Conservation (phyloP, 2,113 vertebrate species). For the Benitochromis conjunctus region DNA sequence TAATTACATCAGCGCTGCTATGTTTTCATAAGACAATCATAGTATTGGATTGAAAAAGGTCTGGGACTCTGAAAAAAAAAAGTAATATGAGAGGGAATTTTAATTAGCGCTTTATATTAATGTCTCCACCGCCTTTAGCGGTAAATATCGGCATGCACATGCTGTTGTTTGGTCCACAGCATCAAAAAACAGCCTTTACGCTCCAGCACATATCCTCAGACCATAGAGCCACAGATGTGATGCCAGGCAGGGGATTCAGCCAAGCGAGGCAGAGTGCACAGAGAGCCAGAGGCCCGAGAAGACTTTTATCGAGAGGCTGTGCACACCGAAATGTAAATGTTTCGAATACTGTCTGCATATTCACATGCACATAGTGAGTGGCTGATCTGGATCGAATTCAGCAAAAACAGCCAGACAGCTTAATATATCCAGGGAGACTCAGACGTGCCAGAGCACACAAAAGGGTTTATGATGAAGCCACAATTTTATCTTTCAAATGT, state of each 20-base stretch:
- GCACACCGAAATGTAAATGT: slow-evolving; percentile 10
- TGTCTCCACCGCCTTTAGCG: not conserved
- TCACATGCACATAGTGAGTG: not conserved
- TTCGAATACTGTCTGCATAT: slow-evolving; percentile 17
- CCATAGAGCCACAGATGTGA: slow-evolving; percentile 30
- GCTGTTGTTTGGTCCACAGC: not conserved
- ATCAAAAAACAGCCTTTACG: not conserved
- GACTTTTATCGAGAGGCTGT: not conserved
- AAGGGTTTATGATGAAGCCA: slow-evolving; percentile 7
- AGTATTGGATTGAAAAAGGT: not conserved
- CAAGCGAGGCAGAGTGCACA: not conserved
- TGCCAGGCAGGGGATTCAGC: slow-evolving; percentile 18
- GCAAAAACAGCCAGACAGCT: slow-evolving; percentile 26
- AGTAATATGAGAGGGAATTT: not conserved
- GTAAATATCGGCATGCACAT: not conserved
- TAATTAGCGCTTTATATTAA: not conserved
- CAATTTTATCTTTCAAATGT: slow-evolving; percentile 46
- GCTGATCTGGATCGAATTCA: slow-evolving; percentile 31
- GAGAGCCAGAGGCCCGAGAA: slow-evolving; percentile 14
- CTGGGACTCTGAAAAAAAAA: not conserved
- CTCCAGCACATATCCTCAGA: slow-evolving; percentile 16
- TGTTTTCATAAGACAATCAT: not conserved
- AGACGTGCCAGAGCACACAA: slow-evolving; percentile 35
- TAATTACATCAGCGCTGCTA: not conserved
- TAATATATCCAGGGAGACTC: slow-evolving; percentile 38